Percentiles rank a stretch among this genome's conserved stretches.
Conservation (phyloP, 2,888 invertebrate species). For the Caenorhabditis sp. region DNA sequence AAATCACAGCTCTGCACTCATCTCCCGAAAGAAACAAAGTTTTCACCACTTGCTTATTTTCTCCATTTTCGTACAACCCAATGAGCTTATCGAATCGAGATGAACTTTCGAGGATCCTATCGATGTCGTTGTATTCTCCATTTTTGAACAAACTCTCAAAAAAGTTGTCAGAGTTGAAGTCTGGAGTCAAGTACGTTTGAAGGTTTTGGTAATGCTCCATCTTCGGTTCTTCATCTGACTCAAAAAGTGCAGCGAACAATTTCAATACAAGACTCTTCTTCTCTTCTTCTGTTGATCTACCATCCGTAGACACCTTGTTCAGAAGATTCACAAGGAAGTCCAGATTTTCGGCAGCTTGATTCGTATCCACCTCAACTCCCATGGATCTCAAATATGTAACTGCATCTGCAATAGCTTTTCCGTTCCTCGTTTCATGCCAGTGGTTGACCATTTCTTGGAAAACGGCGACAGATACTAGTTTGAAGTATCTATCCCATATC, state of each 20-base stretch:
- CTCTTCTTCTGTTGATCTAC: not conserved
- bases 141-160: conserved; percentile 21
- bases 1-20: not conserved
- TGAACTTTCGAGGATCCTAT: conserved; percentile 13
- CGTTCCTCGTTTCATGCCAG: conserved; percentile 56
- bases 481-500: conserved; percentile 42
- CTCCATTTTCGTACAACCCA: not conserved
- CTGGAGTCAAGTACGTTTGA: not conserved
- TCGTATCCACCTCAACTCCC: conserved; percentile 34
- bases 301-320: not conserved
- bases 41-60: not conserved
- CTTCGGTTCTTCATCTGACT: conserved; percentile 41
- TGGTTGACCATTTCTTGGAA: conserved; percentile 56
- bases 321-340: conserved; percentile 46
- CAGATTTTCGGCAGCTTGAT: conserved; percentile 39
- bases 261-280: not conserved
- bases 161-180: conserved; percentile 12
- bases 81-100: conserved; percentile 42
- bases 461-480: not conserved
- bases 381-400: conserved; percentile 34
- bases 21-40: not conserved
- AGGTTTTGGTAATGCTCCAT: conserved; percentile 28
- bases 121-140: conserved; percentile 25
- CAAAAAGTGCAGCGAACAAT: conserved; percentile 36
- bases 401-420: conserved; percentile 37